Conservation (phyloP, 1,140 invertebrate species). For the Musca domestica region DNA sequence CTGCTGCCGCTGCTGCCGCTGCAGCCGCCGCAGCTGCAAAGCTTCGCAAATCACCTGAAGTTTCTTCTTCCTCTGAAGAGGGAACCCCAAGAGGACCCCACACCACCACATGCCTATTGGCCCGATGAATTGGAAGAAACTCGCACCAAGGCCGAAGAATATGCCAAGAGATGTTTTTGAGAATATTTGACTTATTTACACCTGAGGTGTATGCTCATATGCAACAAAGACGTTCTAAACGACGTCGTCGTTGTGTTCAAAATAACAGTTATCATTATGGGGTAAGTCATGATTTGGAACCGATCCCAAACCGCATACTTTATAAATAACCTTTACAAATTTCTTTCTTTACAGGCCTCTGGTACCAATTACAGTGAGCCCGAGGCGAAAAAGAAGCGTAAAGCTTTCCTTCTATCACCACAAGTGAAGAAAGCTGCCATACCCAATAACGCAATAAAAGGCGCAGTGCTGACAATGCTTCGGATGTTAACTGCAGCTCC, state of each 20-base stretch:
- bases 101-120: constrained; percentile 37
- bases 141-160: constrained; percentile 37
- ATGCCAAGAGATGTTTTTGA: constrained; percentile 45
- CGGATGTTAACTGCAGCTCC: constrained; percentile 2
- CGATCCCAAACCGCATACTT: no score
- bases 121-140: constrained; percentile 39
- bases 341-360: not conserved
- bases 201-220: constrained; percentile 42
- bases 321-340: no score
- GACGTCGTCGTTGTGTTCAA: constrained; percentile 47
- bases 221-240: constrained; percentile 46
- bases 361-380: constrained; percentile 13
- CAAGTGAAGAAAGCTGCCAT: constrained; percentile 23
- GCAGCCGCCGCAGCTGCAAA: not conserved
- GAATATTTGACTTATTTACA: constrained; percentile 43
- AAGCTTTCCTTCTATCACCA: constrained; percentile 24
- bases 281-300: no score
- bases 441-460: constrained; percentile 21
- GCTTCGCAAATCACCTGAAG: constrained; percentile 7
- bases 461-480: constrained; percentile 20
- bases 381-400: constrained; percentile 21
- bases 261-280: constrained; percentile 52
- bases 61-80: constrained; percentile 42
- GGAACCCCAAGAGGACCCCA: constrained; percentile 35
- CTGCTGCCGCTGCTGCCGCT: not conserved